Evolutionary conservation across 2,113 vertebrate genomes (phyloP).

Genomic region (Pleuronectes platessa): DNA sequence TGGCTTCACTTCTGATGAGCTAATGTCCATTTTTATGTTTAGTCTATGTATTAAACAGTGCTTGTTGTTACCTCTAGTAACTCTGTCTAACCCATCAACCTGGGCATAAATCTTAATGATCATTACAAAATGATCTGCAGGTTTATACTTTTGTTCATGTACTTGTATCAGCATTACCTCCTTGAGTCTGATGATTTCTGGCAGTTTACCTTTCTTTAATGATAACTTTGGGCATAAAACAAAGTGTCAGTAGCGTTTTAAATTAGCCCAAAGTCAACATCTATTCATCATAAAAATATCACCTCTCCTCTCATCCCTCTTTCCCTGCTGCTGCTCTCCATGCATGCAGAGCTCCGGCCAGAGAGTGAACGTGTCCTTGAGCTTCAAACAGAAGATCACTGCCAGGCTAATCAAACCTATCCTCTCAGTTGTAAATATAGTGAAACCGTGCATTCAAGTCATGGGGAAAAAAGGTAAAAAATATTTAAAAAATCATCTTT

Average conservation of each 20-base stretch:
- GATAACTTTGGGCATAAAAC: slow-evolving; percentile 4
- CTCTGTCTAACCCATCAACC: too few relatives aligned
- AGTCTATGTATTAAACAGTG: too few relatives aligned
- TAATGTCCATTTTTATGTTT: too few relatives aligned
- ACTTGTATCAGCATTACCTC: not conserved
- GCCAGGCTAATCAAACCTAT: slow-evolving; percentile 44
- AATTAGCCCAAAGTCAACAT: slow-evolving; percentile 25
- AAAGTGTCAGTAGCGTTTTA: slow-evolving; percentile 11
- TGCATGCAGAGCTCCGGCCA: slow-evolving; percentile 24
- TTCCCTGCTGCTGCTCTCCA: slow-evolving; percentile 7
- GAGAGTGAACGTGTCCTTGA: slow-evolving; percentile 60
- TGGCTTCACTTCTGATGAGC: not conserved
- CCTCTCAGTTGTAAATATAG: slow-evolving; percentile 30
- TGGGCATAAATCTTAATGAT: too few relatives aligned
- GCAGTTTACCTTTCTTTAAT: not conserved
- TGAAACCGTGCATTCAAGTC: not conserved
- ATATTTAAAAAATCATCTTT: not conserved
- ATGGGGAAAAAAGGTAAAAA: not conserved
- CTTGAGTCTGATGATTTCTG: slow-evolving; percentile 1
- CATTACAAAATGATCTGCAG: too few relatives aligned
- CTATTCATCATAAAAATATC: slow-evolving; percentile 20
- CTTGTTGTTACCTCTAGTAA: too few relatives aligned
- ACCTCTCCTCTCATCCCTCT: not conserved
- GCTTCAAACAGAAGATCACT: slow-evolving; percentile 45
- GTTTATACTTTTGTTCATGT: not conserved